Percentiles rank a stretch among this genome's conserved stretches.
phyloP scores from a whole-genome alignment of 2,888 invertebrate species.

The Chloroclystis v-ata region DNA sequence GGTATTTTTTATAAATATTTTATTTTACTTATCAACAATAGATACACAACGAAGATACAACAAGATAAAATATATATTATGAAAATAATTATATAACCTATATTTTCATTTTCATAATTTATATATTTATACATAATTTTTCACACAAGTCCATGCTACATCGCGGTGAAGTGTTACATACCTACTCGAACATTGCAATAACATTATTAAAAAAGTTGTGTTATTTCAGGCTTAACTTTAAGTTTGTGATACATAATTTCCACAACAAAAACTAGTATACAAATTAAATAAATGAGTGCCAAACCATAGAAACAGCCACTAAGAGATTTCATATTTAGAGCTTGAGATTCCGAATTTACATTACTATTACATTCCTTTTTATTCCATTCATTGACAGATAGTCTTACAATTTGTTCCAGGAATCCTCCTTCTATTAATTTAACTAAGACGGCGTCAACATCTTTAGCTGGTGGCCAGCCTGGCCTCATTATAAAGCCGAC shows the following conservation, averaged over 20 bases:
- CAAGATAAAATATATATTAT: no score
- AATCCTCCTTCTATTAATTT: conserved; percentile 42
- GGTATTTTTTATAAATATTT: no score
- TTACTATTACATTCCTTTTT: conserved; percentile 9
- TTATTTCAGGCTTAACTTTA: not conserved
- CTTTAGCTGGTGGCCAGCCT: conserved; percentile 46
- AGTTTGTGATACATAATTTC: conserved; percentile 38
- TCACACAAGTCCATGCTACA: no score
- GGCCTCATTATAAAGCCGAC: conserved; percentile 45
- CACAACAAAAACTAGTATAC: conserved; percentile 34
- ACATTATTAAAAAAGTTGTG: not conserved
- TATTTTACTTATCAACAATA: no score
- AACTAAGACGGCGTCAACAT: conserved; percentile 32
- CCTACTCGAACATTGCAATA: not conserved
- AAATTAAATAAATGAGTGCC: conserved; percentile 34
- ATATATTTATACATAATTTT: no score
- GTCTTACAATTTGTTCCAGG: conserved; percentile 28
- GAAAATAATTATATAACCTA: no score
- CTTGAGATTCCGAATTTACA: no score
- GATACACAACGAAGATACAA: no score
- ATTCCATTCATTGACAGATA: conserved; percentile 18
- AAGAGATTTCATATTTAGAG: conserved; percentile 37
- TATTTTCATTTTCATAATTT: no score
- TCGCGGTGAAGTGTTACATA: no score
- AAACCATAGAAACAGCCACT: conserved; percentile 48